These are phyloP conservation scores for Tetragnatha versicolor DNA, from an alignment of 1,140 invertebrate genomes.

Conservation along the genomic window DNA sequence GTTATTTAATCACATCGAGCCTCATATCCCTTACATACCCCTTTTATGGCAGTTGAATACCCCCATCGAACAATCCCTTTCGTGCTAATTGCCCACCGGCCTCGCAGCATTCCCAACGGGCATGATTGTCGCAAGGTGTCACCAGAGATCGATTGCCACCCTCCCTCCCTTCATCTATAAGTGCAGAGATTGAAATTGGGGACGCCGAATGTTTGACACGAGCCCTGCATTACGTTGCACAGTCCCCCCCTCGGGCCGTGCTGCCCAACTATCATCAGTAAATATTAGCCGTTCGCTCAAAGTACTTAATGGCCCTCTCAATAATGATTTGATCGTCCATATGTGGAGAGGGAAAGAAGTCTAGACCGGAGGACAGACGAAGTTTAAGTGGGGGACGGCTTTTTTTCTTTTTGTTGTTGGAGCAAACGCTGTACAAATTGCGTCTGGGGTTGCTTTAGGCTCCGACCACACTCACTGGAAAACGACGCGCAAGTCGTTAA, in stretches of 20 bases:
- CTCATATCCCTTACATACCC: no score
- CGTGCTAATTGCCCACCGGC: no score
- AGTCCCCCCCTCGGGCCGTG: background rate
- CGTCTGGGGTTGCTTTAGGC: no score
- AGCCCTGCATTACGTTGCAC: background rate
- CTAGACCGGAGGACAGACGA: background rate
- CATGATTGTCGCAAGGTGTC: background rate
- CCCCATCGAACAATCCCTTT: no score
- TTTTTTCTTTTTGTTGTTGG: no score
- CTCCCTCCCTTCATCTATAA: background rate
- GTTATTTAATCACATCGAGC: no score
- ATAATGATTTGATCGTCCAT: background rate
- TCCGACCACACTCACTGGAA: no score
- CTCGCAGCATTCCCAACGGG: background rate
- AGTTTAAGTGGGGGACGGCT: no score
- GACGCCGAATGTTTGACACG: slow-evolving; percentile 5
- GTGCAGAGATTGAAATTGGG: background rate
- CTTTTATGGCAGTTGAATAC: no score
- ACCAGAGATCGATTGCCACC: background rate
- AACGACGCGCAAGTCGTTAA: no score
- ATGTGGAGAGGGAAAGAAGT: background rate
- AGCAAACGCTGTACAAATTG: no score
- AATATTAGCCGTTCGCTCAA: background rate
- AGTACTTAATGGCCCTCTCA: background rate
- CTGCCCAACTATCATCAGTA: background rate